Conservation (phyloP, 2,888 invertebrate species). For the Salpingus planirostris region DNA sequence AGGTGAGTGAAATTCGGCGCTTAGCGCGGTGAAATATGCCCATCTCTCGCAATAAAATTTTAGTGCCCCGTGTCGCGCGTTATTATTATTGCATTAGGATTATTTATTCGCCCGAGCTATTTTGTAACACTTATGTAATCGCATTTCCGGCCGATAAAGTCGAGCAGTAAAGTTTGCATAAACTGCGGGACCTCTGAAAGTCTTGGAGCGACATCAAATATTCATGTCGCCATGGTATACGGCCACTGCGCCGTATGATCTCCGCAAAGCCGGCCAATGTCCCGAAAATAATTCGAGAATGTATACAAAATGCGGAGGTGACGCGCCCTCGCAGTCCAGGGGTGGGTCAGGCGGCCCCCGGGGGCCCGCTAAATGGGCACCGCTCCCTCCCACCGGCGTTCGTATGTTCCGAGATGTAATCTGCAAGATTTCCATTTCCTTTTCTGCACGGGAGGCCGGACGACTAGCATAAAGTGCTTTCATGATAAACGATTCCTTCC, state of each 20-base stretch:
- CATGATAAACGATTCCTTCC: constrained; percentile 18
- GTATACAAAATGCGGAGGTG: no score
- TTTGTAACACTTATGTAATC: constrained; percentile 13
- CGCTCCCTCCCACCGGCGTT: no score
- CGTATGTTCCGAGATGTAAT: no score
- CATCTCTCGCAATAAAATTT: no score
- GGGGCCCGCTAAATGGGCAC: no score
- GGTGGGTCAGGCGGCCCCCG: no score
- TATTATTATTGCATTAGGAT: constrained; percentile 6
- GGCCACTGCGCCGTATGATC: constrained; percentile 8
- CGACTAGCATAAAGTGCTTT: constrained; percentile 11
- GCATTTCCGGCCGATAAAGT: constrained; percentile 14
- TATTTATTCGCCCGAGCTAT: constrained; percentile 10
- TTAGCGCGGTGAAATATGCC: no score
- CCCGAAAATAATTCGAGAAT: constrained; percentile 13
- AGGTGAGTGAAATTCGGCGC: no score
- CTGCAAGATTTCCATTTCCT: constrained; percentile 9
- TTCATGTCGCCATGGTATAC: constrained; percentile 10
- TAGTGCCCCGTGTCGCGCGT: no score
- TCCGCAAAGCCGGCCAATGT: constrained; percentile 6
- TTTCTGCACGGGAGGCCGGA: no score
- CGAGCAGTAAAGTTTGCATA: constrained; percentile 13
- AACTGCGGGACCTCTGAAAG: constrained; percentile 11
- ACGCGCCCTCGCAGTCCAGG: no score
- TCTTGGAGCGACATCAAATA: constrained; percentile 14